Base-by-base conservation (phyloP, 1,140 invertebrate genomes). In the Maniola jurtina region DNA sequence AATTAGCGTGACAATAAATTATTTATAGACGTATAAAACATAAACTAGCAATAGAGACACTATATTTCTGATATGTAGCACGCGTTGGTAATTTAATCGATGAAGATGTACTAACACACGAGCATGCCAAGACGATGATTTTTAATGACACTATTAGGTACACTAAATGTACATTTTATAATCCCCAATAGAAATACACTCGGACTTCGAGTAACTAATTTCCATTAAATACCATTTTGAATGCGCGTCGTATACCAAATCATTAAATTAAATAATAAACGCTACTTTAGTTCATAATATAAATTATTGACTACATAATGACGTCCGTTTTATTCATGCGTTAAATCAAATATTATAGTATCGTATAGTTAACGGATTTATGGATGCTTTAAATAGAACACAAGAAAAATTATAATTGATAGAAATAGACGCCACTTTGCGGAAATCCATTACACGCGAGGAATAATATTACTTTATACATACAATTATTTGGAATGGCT, bases 181-280 rank as follows among this genome's bases (percentile, higher is more conserved):
- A 38, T 38, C 38, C 62, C 64, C 36, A 13, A 69, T 69, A 61
- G 67, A 61, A 68, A 64, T 61, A 38, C 47, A 68, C 14, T 38
- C 34, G 13, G 25, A 56, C 55, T 38, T 9, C 63, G 13, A 40
- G 14, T n/a, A 4, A 50, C 56, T 52, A 25, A 69, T 64, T 69
- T 55, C 38, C 67, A 68, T 68, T 59, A 60, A 64, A 59, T 14
- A 59, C 35, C 50, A 59, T 64, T 68, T 55, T 38, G 59, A 52
- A 68, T 68, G 61, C 66, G 25, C 3, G 15, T 58, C 54, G 55
- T n/a, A 63, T 25, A 16, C 38, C 38, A 38, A 38, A 38, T 36
- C 25, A 50, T 57, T 33, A 33, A 40, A 25, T 59, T 38, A 10
- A 52, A 55, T 33, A 34, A 55, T 55, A 13, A 40, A 57, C 15